Evolutionary conservation across 92 coral and sea anemone genomes (phyloP).

Genomic region (Micromussa lordhowensis): DNA sequence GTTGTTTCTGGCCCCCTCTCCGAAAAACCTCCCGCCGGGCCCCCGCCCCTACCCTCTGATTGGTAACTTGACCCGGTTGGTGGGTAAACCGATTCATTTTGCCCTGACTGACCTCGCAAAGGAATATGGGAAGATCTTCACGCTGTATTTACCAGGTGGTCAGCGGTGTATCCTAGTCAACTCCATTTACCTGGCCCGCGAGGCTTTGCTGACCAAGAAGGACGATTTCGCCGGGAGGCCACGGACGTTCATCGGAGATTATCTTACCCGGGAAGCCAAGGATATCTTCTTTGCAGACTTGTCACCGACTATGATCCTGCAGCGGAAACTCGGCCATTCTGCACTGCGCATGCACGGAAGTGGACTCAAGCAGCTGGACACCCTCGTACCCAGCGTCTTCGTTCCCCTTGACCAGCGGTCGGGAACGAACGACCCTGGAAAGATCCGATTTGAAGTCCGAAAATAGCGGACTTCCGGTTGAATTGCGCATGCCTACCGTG

Average conservation of each 20-base stretch:
- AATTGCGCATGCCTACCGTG: too few relatives aligned
- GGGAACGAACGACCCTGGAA: too few relatives aligned
- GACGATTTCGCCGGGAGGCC: slow-evolving; percentile 81
- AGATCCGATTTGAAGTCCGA: too few relatives aligned
- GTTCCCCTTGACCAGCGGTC: too few relatives aligned
- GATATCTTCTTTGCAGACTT: slow-evolving; percentile 71
- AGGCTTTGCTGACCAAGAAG: slow-evolving; percentile 63
- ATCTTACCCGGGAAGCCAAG: slow-evolving; percentile 70
- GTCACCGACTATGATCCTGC: slow-evolving; percentile 64
- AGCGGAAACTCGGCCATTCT: slow-evolving; percentile 68
- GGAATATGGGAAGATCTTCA: slow-evolving; percentile 71
- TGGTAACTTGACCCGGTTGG: slow-evolving; percentile 64
- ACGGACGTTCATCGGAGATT: slow-evolving; percentile 67
- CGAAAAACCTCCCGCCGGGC: slow-evolving; percentile 68
- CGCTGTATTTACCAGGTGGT: slow-evolving; percentile 70
- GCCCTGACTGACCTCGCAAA: slow-evolving; percentile 71
- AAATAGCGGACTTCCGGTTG: too few relatives aligned
- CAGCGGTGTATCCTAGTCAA: slow-evolving; percentile 54
- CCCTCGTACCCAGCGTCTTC: too few relatives aligned
- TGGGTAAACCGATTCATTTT: slow-evolving; percentile 63
- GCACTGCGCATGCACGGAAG: slow-evolving; percentile 73
- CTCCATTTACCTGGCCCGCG: slow-evolving; percentile 67
- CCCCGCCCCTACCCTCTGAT: slow-evolving; percentile 72
- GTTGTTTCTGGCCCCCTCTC: slow-evolving; percentile 11
- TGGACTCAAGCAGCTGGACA: slow-evolving; percentile 62